phyloP scores from a whole-genome alignment of 2,888 invertebrate species.

The Orthonevra nobilis region DNA sequence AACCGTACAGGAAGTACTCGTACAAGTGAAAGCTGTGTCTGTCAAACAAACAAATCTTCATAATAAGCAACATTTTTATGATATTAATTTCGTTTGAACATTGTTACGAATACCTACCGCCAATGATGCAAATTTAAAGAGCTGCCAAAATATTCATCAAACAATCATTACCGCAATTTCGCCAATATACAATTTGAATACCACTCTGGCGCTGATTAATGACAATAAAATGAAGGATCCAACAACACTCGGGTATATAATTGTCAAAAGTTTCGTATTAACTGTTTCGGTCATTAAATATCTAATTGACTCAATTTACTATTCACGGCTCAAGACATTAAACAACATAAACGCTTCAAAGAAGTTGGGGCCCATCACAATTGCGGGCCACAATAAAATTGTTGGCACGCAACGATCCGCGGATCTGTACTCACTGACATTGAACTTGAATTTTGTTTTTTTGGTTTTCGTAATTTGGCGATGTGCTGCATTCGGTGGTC shows the following conservation, averaged over 20 bases:
- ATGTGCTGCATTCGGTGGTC: background rate
- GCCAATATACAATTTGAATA: constrained; percentile 1
- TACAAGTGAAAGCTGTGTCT: too few relatives aligned
- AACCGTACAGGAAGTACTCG: too few relatives aligned
- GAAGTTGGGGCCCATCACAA: too few relatives aligned
- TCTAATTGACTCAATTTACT: constrained; percentile 6
- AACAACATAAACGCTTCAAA: background rate
- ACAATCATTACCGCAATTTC: background rate
- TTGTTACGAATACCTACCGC: background rate
- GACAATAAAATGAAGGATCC: constrained; percentile 1
- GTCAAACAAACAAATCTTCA: too few relatives aligned
- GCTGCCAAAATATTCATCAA: background rate
- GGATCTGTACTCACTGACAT: too few relatives aligned
- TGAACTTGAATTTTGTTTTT: constrained; percentile 50
- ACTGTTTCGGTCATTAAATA: constrained; percentile 12
- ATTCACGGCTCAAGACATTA: constrained; percentile 4
- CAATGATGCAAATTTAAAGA: constrained; percentile 2
- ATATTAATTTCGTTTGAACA: too few relatives aligned
- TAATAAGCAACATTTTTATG: too few relatives aligned
- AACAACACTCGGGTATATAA: background rate
- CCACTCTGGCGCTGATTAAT: background rate
- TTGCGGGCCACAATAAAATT: too few relatives aligned
- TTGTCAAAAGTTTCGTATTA: background rate
- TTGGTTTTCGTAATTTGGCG: background rate
- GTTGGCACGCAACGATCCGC: constrained; percentile 34